phyloP scores from a whole-genome alignment of 2,797 vertebrate species.

The Smutsia temminckii region DNA sequence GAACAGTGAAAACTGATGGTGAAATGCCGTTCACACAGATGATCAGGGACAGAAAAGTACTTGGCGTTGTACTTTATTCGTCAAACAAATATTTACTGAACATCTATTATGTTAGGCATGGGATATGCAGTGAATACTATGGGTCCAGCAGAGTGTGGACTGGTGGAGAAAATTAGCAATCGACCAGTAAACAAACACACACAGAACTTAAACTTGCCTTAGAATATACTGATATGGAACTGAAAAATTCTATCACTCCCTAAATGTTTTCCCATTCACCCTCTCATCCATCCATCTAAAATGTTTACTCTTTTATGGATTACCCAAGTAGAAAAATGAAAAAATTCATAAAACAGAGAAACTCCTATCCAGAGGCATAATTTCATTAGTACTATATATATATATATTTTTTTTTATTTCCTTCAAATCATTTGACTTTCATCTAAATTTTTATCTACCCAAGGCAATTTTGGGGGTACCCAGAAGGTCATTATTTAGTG shows the following conservation, averaged over 20 bases:
- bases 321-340: not conserved
- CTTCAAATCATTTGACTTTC: not conserved
- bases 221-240: rapidly evolving
- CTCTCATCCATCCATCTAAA: not conserved
- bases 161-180: not conserved
- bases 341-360: not conserved
- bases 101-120: not conserved
- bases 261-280: not conserved
- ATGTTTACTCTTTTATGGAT: not conserved
- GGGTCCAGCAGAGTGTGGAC: not conserved
- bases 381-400: not conserved
- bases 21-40: not conserved
- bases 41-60: not conserved
- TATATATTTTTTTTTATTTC: not conserved
- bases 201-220: not conserved
- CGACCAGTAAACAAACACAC: not conserved
- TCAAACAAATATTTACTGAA: not conserved
- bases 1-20: not conserved
- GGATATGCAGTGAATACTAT: not conserved
- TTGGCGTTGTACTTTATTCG: not conserved
- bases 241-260: not conserved
- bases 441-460: not conserved
- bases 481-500: slow-evolving; percentile 17
- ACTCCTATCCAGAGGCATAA: not conserved
- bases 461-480: not conserved